phyloP scores from a whole-genome alignment of 2,797 vertebrate genomes.

The Myotis planiceps region DNA sequence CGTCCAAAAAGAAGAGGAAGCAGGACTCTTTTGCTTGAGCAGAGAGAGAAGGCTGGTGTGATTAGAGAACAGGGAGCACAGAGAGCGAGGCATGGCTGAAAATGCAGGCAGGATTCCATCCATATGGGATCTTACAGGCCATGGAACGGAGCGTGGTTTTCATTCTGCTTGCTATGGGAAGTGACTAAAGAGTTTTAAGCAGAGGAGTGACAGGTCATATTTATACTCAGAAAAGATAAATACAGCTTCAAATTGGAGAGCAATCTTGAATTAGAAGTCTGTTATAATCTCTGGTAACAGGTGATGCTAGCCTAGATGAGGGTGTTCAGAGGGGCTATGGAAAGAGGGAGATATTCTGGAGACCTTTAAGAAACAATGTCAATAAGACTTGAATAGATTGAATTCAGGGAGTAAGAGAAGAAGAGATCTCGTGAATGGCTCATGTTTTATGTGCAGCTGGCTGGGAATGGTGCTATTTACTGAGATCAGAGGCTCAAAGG shows the following conservation, averaged over 20 bases:
- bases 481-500: background rate
- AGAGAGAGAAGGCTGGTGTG: background rate
- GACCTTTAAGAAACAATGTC: background rate
- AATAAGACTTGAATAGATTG: background rate
- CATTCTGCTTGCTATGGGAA: background rate
- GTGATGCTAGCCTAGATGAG: background rate
- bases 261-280: background rate
- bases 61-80: background rate
- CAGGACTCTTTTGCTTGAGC: background rate
- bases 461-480: background rate
- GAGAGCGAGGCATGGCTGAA: background rate
- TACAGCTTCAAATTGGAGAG: background rate
- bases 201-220: background rate
- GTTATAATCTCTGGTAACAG: background rate
- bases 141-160: background rate
- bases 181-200: background rate
- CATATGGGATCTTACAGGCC: background rate
- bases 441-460: background rate
- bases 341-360: background rate
- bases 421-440: background rate
- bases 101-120: background rate
- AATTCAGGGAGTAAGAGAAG: background rate
- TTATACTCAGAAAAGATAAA: background rate
- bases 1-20: background rate
- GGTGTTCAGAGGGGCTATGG: background rate